Evolutionary conservation across 2,113 vertebrate species (phyloP).

Genomic region (Rhinopomastus cyanomelas): DNA sequence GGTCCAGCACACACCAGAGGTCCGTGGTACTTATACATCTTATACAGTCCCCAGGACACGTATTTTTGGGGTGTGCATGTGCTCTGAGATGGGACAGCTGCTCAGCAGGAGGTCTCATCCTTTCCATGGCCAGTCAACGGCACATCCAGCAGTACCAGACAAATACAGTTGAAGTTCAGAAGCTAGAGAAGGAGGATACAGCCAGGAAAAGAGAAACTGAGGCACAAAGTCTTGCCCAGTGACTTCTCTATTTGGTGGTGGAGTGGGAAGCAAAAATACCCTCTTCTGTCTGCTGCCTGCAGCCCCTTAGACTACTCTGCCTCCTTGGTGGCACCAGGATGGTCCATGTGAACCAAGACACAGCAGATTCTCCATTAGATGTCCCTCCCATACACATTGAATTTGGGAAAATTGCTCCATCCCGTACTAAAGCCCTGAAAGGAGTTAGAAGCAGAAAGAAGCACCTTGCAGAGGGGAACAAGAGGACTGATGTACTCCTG

Average conservation of each 20-base stretch:
- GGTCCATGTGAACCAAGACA: neutral
- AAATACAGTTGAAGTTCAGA: neutral
- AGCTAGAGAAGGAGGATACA: neutral
- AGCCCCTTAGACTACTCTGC: neutral
- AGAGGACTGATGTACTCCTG: neutral
- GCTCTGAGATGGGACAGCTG: neutral
- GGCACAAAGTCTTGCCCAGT: neutral
- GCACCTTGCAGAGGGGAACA: accelerated
- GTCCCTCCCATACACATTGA: neutral
- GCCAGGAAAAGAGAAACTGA: neutral
- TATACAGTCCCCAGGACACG: neutral
- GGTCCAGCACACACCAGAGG: neutral
- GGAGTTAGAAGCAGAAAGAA: neutral
- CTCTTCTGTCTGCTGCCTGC: neutral
- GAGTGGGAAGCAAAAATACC: neutral
- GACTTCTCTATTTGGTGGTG: neutral
- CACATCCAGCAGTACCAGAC: neutral
- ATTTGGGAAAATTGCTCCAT: neutral
- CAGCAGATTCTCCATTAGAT: neutral
- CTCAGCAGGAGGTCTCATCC: neutral
- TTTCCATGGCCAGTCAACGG: neutral
- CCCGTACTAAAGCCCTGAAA: neutral
- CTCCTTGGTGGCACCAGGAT: neutral
- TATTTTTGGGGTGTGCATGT: neutral
- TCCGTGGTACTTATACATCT: neutral